A percentile compares a stretch with the other conserved stretches of the same genome.
Conservation (phyloP, 1,140 invertebrate species). For the Lineus longissimus region DNA sequence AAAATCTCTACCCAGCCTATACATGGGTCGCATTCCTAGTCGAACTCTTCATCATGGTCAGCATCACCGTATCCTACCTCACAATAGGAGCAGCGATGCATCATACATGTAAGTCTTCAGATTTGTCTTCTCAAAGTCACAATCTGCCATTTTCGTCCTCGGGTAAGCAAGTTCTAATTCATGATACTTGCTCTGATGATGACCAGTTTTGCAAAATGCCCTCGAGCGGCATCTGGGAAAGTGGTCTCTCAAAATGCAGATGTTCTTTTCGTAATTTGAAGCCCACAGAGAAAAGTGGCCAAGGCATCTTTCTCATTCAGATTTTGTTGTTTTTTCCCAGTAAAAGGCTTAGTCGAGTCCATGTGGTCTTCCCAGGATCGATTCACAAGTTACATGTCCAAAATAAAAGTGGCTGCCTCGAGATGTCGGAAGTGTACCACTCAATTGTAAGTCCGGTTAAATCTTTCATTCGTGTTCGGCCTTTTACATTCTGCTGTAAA, state of each 20-base stretch:
- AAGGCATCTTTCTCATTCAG: too few species aligned
- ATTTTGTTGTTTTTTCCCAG: constrained; percentile 7
- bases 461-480: neutral
- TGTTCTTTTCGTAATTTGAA: too few species aligned
- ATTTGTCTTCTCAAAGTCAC: too few species aligned
- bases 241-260: too few species aligned
- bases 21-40: constrained; percentile 44
- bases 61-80: constrained; percentile 48
- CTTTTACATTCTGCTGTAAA: too few species aligned
- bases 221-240: too few species aligned
- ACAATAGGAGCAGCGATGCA: constrained; percentile 44
- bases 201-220: too few species aligned
- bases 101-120: constrained; percentile 44
- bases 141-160: too few species aligned
- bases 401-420: neutral
- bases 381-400: constrained; percentile 5
- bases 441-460: constrained; percentile 11
- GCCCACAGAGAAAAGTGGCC: too few species aligned
- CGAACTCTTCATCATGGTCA: constrained; percentile 46
- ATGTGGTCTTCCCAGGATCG: constrained; percentile 7
- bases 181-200: too few species aligned
- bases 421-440: constrained; percentile 5
- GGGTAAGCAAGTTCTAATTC: too few species aligned
- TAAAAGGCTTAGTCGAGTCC: constrained; percentile 15
- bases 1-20: constrained; percentile 35